phyloP scores from a whole-genome alignment of 1,140 invertebrate genomes.

The Episyrphus balteatus region DNA sequence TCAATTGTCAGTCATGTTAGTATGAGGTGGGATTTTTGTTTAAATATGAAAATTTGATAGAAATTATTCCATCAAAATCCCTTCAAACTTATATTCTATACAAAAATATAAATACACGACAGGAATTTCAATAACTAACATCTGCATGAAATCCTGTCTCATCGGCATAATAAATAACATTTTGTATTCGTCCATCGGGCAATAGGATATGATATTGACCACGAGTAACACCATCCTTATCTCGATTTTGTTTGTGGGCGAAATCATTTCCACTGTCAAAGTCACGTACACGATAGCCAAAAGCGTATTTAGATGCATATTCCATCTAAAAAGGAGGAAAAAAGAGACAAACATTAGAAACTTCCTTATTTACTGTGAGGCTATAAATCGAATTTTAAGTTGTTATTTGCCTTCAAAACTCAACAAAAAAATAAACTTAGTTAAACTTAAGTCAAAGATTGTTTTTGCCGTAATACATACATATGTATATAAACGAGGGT shows the following conservation, averaged over 20 bases:
- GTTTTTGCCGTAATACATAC: no score
- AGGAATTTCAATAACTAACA: constrained; percentile 50
- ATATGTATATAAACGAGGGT: no score
- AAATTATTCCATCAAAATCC: no score
- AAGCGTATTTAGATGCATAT: constrained; percentile 61
- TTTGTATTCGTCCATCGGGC: constrained; percentile 64
- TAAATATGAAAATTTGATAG: no score
- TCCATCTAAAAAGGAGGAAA: constrained; percentile 43
- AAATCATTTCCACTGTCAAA: constrained; percentile 56
- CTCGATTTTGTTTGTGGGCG: constrained; percentile 54
- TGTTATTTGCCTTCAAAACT: background rate
- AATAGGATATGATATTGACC: constrained; percentile 67
- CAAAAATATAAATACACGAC: no score
- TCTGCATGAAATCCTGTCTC: constrained; percentile 62
- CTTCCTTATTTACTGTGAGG: no score
- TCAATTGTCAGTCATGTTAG: no score
- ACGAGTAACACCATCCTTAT: constrained; percentile 51
- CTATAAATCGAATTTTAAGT: background rate
- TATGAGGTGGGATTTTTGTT: no score
- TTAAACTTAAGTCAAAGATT: no score
- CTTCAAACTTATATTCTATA: no score
- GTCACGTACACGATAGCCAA: constrained; percentile 62
- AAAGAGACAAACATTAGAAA: no score
- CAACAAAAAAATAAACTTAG: background rate
- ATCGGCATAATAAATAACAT: constrained; percentile 66